phyloP scores from a whole-genome alignment of 2,113 vertebrate genomes.

The Peromyscus californicus region DNA sequence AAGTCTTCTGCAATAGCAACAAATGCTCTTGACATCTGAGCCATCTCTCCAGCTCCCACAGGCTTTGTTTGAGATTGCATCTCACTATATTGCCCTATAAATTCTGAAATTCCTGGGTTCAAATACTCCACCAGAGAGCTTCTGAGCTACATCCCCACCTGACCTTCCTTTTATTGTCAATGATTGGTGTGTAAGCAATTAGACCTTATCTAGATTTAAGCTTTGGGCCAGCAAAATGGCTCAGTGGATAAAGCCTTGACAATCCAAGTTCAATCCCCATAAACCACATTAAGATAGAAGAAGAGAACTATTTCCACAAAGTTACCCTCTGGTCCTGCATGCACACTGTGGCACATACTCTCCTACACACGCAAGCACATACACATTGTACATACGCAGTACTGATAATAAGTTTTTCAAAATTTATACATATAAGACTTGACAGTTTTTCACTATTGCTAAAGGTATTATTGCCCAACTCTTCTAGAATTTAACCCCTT shows the following conservation, averaged over 20 bases:
- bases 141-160: too few species aligned
- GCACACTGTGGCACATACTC: background rate
- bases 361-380: background rate
- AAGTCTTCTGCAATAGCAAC: background rate
- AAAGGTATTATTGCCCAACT: constrained; percentile 15
- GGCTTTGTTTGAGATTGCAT: background rate
- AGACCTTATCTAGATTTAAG: constrained; percentile 31
- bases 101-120: background rate
- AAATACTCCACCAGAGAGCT: background rate
- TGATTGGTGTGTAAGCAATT: background rate
- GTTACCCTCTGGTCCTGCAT: background rate
- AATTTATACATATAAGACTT: background rate
- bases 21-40: background rate
- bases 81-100: background rate
- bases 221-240: background rate
- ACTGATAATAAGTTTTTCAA: background rate
- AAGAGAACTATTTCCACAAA: background rate
- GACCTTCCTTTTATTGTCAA: background rate
- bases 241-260: background rate
- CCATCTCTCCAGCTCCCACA: background rate
- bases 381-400: background rate
- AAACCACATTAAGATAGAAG: background rate
- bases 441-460: constrained; percentile 13
- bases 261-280: background rate
- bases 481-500: constrained; percentile 14